Conservation (phyloP, 2,888 invertebrate species). For the Morpho deidamia region DNA sequence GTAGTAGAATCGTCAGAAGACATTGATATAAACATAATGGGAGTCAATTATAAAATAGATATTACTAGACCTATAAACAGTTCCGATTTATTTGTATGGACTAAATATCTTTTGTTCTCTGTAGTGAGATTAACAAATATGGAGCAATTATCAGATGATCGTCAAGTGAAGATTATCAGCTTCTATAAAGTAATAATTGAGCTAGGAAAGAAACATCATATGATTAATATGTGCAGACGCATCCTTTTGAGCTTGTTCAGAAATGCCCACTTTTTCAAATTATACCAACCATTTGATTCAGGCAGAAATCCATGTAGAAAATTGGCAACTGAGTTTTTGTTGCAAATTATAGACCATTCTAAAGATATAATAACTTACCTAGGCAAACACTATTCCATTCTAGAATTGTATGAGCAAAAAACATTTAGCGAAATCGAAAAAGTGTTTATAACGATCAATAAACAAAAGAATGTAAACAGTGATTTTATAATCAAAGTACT, state of each 20-base stretch:
- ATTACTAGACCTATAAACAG: constrained; percentile 38
- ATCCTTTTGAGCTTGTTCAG: constrained; percentile 53
- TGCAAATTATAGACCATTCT: constrained; percentile 46
- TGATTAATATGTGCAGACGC: constrained; percentile 45
- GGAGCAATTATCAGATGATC: constrained; percentile 39
- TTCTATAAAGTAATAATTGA: constrained; percentile 52
- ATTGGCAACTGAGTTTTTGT: constrained; percentile 51
- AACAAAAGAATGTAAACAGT: constrained; percentile 48
- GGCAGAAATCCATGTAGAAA: constrained; percentile 43
- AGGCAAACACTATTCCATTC: constrained; percentile 46
- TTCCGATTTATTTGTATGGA: constrained; percentile 60
- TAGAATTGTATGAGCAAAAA: constrained; percentile 75
- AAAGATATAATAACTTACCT: constrained; percentile 49
- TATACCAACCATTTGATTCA: constrained; percentile 51
- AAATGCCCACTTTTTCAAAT: constrained; percentile 57
- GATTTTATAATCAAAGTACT: constrained; percentile 60
- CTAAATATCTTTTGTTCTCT: constrained; percentile 62
- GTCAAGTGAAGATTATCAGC: constrained; percentile 42
- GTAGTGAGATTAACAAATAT: constrained; percentile 51
- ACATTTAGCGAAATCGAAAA: constrained; percentile 65
- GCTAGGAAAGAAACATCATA: constrained; percentile 47
- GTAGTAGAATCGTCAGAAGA: constrained; percentile 37
- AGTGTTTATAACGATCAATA: constrained; percentile 66
- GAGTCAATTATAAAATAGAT: constrained; percentile 42
- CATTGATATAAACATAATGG: constrained; percentile 38